Evolutionary conservation across 2,113 vertebrate genomes (phyloP).

Genomic region (Antechinus flavipes): DNA sequence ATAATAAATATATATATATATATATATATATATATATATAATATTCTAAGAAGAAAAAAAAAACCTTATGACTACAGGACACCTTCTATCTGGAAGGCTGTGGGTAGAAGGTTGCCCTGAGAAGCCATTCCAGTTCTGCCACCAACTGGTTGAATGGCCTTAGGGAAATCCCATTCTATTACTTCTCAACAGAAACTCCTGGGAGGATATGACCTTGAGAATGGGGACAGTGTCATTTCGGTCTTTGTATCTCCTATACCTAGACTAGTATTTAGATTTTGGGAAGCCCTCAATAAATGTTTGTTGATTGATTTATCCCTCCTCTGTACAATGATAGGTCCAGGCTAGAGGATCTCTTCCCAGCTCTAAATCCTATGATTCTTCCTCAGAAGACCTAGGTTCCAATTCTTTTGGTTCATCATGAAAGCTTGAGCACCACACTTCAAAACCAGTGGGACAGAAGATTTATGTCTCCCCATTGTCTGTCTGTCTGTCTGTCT

Average conservation of each 20-base stretch:
- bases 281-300: background rate
- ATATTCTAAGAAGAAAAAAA: too few relatives aligned
- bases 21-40: too few relatives aligned
- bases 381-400: background rate
- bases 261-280: background rate
- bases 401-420: background rate
- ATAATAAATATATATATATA: too few relatives aligned
- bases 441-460: too few relatives aligned
- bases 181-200: background rate
- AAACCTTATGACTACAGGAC: too few relatives aligned
- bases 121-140: background rate
- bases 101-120: background rate
- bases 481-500: too few relatives aligned
- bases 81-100: background rate
- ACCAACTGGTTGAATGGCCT: constrained; percentile 5
- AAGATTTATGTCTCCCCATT: background rate
- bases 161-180: constrained; percentile 15
- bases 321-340: background rate
- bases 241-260: background rate
- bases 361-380: background rate
- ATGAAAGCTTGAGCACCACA: too few relatives aligned
- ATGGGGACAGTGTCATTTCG: background rate
- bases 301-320: background rate
- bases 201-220: background rate
- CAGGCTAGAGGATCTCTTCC: background rate